Percentiles rank a stretch among this genome's conserved stretches.
Evolutionary conservation across 2,888 invertebrate genomes (phyloP).

Genomic region (Hypselothyrea guttata): DNA sequence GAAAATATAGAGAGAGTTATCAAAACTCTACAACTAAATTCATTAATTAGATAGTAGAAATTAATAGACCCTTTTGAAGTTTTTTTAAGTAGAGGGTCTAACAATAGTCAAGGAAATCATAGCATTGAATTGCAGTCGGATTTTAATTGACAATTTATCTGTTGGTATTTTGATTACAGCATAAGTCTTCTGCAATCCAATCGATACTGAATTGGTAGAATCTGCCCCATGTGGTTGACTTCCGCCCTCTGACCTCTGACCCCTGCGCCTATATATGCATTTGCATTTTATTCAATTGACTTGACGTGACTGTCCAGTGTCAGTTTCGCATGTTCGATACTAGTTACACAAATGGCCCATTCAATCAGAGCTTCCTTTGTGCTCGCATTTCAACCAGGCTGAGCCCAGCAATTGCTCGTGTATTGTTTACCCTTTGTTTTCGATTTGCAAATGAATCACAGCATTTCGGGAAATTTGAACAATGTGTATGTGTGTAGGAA

Average conservation of each 20-base stretch:
- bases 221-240: too few species aligned
- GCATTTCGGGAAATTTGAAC: neutral
- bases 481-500: neutral
- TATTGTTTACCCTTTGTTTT: neutral
- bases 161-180: conserved; percentile 5
- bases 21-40: too few species aligned
- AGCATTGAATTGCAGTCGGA: conserved; percentile 25
- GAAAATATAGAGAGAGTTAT: too few species aligned
- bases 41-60: too few species aligned
- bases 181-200: conserved; percentile 31
- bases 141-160: conserved; percentile 28
- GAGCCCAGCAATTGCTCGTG: too few species aligned
- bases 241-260: neutral
- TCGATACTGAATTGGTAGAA: conserved; percentile 58
- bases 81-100: too few species aligned
- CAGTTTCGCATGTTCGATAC: conserved; percentile 41
- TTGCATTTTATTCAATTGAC: conserved; percentile 56
- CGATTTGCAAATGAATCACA: neutral
- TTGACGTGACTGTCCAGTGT: conserved; percentile 28
- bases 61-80: too few species aligned
- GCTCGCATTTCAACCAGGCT: too few species aligned
- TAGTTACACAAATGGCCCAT: neutral
- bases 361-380: neutral
- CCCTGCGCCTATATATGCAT: conserved; percentile 19
- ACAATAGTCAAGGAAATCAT: conserved; percentile 9